Evolutionary conservation across 2,888 invertebrate species (phyloP).

Genomic region (Agrenia bidenticulata): DNA sequence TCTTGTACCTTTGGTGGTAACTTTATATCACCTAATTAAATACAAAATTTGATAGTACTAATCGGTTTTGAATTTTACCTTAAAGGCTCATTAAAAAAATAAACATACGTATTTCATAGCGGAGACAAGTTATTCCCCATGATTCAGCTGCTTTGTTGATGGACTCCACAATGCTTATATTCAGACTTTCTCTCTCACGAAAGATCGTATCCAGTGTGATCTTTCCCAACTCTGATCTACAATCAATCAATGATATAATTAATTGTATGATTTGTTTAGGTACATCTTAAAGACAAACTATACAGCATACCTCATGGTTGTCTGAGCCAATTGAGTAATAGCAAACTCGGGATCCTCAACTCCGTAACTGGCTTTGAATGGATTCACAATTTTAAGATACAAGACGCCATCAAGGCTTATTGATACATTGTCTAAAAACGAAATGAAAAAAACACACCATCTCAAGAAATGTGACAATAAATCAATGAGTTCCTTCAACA

Average conservation of each 20-base stretch:
- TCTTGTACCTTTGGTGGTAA: slow-evolving; percentile 90
- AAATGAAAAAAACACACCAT: slow-evolving; percentile 12
- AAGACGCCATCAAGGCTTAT: slow-evolving; percentile 95
- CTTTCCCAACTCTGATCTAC: slow-evolving; percentile 89
- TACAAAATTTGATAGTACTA: too few relatives aligned
- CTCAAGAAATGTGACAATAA: not conserved
- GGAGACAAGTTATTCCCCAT: slow-evolving; percentile 95
- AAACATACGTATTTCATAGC: slow-evolving; percentile 85
- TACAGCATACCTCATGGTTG: slow-evolving; percentile 88
- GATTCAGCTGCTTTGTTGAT: slow-evolving; percentile 98
- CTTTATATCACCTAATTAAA: slow-evolving; percentile 74
- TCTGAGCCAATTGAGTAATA: slow-evolving; percentile 97
- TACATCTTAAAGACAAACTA: too few relatives aligned
- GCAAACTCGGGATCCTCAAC: slow-evolving; percentile 99
- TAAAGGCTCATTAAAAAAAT: too few relatives aligned
- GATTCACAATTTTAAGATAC: slow-evolving; percentile 88
- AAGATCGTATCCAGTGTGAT: slow-evolving; percentile 96
- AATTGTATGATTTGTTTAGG: not conserved
- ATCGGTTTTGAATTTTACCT: too few relatives aligned
- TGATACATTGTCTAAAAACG: slow-evolving; percentile 83
- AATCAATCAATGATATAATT: not conserved
- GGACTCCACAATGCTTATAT: slow-evolving; percentile 89
- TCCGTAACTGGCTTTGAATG: slow-evolving; percentile 94
- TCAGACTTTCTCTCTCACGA: slow-evolving; percentile 91
- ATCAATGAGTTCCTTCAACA: too few relatives aligned